Percentiles rank a stretch among this genome's conserved stretches.
phyloP scores from a whole-genome alignment of 1,140 invertebrate species.

The Hyphantria cunea region DNA sequence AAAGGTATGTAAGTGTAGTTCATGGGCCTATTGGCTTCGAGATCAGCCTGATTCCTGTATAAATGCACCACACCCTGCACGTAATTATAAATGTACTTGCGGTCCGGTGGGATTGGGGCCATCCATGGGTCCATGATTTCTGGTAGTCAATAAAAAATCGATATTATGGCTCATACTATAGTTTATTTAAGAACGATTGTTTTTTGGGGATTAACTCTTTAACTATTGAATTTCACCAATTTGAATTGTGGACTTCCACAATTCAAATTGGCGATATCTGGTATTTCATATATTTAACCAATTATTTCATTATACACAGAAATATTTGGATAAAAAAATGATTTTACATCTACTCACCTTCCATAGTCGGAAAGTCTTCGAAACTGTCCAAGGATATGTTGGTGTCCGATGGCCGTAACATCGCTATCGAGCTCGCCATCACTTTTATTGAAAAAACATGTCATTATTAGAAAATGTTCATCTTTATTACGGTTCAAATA shows the following conservation, averaged over 20 bases:
- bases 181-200: too few species aligned
- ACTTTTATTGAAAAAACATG: neutral
- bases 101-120: slow-evolving; percentile 85
- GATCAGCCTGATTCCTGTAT: slow-evolving; percentile 86
- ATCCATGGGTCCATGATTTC: slow-evolving; percentile 90
- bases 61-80: slow-evolving; percentile 92
- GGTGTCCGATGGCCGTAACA: neutral
- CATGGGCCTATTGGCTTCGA: slow-evolving; percentile 76
- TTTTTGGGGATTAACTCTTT: too few species aligned
- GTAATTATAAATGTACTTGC: slow-evolving; percentile 87
- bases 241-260: too few species aligned
- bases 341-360: slow-evolving; percentile 52
- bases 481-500: too few species aligned
- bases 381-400: neutral
- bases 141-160: slow-evolving; percentile 87
- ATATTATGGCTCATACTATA: too few species aligned
- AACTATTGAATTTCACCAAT: too few species aligned
- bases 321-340: too few species aligned
- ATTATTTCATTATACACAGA: too few species aligned
- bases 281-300: too few species aligned
- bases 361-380: neutral
- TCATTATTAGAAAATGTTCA: too few species aligned
- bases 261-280: too few species aligned
- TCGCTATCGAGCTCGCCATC: neutral
- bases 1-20: slow-evolving; percentile 89